A percentile compares a stretch with the other conserved stretches of the same genome.
These are phyloP conservation scores for Hypanus sabinus DNA, from an alignment of 2,113 vertebrate species.

Conservation along the genomic window DNA sequence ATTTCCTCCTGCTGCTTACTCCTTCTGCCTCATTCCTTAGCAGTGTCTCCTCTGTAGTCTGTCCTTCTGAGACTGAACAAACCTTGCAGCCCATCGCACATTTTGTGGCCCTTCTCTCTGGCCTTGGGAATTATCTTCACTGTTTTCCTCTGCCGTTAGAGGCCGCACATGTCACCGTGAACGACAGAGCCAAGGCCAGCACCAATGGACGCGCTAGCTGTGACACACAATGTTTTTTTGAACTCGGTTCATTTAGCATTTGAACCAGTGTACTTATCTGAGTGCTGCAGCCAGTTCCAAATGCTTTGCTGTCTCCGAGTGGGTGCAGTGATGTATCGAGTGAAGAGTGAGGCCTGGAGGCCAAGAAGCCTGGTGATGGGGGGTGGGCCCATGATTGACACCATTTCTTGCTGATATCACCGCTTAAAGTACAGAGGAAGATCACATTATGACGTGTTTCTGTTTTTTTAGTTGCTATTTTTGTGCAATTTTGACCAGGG, in stretches of 20 bases:
- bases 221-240: not conserved
- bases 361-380: no score
- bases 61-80: not conserved
- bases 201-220: not conserved
- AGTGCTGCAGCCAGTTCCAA: not conserved
- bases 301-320: not conserved
- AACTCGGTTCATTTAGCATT: not conserved
- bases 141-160: not conserved
- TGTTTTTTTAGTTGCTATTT: no score
- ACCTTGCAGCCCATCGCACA: not conserved
- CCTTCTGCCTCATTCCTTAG: not conserved
- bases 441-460: no score
- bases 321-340: no score
- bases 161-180: not conserved
- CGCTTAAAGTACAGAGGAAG: no score
- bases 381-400: no score
- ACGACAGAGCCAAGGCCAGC: no score
- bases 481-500: no score
- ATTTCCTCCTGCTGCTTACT: not conserved
- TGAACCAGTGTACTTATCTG: not conserved
- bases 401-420: no score
- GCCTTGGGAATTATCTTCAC: not conserved
- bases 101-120: not conserved
- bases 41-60: not conserved
- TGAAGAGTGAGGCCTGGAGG: no score